phyloP scores from a whole-genome alignment of 2,888 invertebrate species.

The Gymnosoma rotundatum region DNA sequence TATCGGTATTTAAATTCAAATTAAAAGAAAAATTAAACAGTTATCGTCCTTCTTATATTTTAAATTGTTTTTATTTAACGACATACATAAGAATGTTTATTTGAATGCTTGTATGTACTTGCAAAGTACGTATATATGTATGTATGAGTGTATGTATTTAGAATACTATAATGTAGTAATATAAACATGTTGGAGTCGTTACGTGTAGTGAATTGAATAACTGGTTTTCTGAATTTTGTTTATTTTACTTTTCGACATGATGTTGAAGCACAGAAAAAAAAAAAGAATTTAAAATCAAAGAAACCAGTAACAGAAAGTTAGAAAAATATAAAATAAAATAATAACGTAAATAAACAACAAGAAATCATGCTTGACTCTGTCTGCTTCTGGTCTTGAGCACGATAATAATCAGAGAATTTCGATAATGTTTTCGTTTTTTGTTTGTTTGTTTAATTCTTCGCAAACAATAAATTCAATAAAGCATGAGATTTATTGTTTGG shows the following conservation, averaged over 20 bases:
- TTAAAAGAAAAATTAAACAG: too few relatives aligned
- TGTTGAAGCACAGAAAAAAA: not conserved
- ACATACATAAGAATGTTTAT: not conserved
- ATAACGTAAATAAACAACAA: conserved; percentile 43
- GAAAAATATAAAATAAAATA: not conserved
- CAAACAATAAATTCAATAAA: too few relatives aligned
- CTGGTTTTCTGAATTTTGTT: conserved; percentile 16
- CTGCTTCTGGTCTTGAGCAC: conserved; percentile 62
- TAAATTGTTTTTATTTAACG: too few relatives aligned
- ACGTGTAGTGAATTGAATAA: conserved; percentile 28
- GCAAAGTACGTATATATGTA: not conserved
- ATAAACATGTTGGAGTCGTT: conserved; percentile 15
- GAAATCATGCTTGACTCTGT: conserved; percentile 40
- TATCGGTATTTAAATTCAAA: too few relatives aligned
- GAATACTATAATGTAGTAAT: not conserved
- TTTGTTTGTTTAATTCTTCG: not conserved
- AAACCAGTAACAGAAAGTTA: conserved; percentile 16
- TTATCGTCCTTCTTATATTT: too few relatives aligned
- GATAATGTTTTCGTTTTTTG: conserved; percentile 7
- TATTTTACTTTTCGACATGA: conserved; percentile 19
- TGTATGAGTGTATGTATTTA: not conserved
- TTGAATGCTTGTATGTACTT: conserved; percentile 7
- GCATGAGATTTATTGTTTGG: too few relatives aligned
- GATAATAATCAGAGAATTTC: conserved; percentile 15
- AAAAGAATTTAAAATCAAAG: conserved; percentile 13